Evolutionary conservation across 2,113 vertebrate species (phyloP).

Genomic region (Paratilapia polleni): DNA sequence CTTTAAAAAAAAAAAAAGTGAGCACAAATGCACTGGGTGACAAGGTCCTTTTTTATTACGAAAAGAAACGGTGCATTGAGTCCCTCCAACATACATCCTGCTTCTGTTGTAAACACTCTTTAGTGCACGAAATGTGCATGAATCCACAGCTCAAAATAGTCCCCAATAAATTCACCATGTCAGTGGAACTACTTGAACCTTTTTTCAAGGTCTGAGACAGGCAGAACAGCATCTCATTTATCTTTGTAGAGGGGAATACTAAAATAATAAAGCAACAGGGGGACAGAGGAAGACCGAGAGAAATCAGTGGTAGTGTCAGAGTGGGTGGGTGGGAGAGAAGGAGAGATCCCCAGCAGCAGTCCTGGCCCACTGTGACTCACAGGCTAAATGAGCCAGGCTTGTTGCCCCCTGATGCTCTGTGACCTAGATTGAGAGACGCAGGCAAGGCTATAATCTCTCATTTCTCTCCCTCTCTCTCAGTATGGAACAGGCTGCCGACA

Average conservation of each 20-base stretch:
- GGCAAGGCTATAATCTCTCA: conserved; percentile 74
- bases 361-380: conserved; percentile 70
- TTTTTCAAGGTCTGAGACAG: background rate
- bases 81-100: background rate
- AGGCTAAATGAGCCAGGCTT: conserved; percentile 75
- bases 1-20: background rate
- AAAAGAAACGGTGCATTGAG: background rate
- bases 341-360: conserved; percentile 63
- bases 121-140: background rate
- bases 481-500: conserved; percentile 33
- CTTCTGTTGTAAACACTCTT: background rate
- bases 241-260: background rate
- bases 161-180: background rate
- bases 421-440: conserved; percentile 80
- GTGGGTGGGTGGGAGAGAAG: conserved; percentile 8
- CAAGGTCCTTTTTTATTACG: background rate
- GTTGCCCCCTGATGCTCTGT: conserved; percentile 80
- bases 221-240: background rate
- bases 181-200: background rate
- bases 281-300: conserved; percentile 3
- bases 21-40: background rate
- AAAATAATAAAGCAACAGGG: background rate
- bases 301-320: conserved; percentile 14
- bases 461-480: conserved; percentile 37
- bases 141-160: background rate